phyloP scores from a whole-genome alignment of 1,140 invertebrate genomes.

The Leptinotarsa texana region DNA sequence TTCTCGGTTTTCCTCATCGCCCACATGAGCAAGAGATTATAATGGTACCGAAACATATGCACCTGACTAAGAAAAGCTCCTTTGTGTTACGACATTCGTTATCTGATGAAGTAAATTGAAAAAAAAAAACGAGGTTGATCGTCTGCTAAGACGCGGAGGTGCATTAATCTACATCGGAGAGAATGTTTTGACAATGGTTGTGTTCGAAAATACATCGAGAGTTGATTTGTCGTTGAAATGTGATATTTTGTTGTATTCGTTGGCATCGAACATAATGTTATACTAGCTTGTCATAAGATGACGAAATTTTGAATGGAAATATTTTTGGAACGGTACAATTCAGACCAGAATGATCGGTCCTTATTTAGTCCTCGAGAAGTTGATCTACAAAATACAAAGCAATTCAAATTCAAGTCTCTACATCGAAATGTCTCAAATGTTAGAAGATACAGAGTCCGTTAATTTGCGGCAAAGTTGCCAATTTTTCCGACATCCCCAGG shows the following conservation, averaged over 20 bases:
- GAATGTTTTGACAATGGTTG: neutral
- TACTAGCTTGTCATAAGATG: too few species aligned
- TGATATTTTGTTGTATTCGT: neutral
- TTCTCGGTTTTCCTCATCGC: slow-evolving; percentile 1
- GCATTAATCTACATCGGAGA: slow-evolving; percentile 2
- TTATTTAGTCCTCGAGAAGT: too few species aligned
- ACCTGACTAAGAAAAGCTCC: slow-evolving; percentile 13
- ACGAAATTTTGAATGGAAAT: too few species aligned
- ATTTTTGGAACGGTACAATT: too few species aligned
- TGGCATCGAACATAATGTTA: too few species aligned
- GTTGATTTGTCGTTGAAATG: neutral
- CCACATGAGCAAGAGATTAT: neutral
- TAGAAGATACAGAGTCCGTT: too few species aligned
- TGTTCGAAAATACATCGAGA: neutral
- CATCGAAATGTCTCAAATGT: too few species aligned
- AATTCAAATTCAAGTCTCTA: too few species aligned
- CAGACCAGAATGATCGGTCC: too few species aligned
- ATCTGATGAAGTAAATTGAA: slow-evolving; percentile 19
- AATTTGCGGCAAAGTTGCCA: too few species aligned
- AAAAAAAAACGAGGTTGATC: neutral
- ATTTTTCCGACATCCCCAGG: too few species aligned
- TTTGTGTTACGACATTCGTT: slow-evolving; percentile 17
- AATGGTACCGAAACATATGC: slow-evolving; percentile 17
- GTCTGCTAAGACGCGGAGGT: neutral
- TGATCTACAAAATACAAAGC: too few species aligned